phyloP scores from a whole-genome alignment of 2,113 vertebrate genomes.

The Lota lota region DNA sequence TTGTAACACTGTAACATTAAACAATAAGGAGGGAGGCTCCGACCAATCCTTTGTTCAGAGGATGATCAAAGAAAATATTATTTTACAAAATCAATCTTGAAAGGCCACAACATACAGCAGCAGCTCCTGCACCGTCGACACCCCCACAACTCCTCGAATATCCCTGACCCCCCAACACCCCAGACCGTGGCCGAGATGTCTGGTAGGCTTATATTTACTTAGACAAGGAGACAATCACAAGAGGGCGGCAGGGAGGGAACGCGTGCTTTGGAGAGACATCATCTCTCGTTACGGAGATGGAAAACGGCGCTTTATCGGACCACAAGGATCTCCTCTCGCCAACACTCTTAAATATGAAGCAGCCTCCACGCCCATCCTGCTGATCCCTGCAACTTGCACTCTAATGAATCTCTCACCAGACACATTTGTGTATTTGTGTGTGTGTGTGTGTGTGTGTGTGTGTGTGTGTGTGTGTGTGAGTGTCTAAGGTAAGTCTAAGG shows the following conservation, averaged over 20 bases:
- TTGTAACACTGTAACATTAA: too few relatives aligned
- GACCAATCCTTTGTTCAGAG: too few relatives aligned
- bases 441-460: conserved; percentile 11
- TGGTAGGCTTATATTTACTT: conserved; percentile 25
- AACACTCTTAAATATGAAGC: conserved; percentile 65
- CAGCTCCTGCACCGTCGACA: too few relatives aligned
- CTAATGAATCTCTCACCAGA: conserved; percentile 67
- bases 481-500: conserved; percentile 5
- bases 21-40: too few relatives aligned
- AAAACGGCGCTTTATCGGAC: conserved; percentile 56
- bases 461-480: conserved; percentile 2
- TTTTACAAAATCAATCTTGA: too few relatives aligned
- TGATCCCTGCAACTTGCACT: conserved; percentile 59
- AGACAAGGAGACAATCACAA: conserved; percentile 41
- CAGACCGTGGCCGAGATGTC: too few relatives aligned
- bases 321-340: conserved; percentile 37
- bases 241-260: conserved; percentile 42
- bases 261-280: conserved; percentile 38
- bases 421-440: conserved; percentile 7
- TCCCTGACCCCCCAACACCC: too few relatives aligned
- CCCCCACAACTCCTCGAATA: too few relatives aligned
- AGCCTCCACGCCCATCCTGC: conserved; percentile 56
- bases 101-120: too few relatives aligned
- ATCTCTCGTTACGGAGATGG: conserved; percentile 60
- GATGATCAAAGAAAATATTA: too few relatives aligned